These are phyloP conservation scores for Danaus chrysippus DNA, from an alignment of 2,888 invertebrate species.

Conservation along the genomic window DNA sequence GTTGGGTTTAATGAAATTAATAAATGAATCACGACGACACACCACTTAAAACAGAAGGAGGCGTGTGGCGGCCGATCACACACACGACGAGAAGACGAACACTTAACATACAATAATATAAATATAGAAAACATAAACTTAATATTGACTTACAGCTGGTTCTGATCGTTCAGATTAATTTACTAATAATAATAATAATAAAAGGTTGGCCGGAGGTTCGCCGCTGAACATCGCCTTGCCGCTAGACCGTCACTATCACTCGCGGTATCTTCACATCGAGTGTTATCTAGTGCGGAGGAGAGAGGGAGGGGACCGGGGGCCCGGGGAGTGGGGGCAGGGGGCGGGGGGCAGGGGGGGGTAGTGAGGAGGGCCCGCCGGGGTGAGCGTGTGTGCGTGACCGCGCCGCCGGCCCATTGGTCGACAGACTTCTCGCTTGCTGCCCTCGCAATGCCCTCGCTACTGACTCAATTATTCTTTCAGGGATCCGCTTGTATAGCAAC, in stretches of 20 bases:
- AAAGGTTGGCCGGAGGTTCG: slow-evolving; percentile 14
- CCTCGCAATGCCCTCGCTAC: slow-evolving; percentile 18
- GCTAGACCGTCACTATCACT: slow-evolving; percentile 39
- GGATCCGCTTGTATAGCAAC: slow-evolving; percentile 13
- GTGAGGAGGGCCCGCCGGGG: slow-evolving; percentile 17
- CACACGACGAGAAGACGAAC: too few species aligned
- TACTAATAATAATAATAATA: neutral
- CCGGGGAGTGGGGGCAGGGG: slow-evolving; percentile 31
- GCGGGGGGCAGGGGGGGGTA: slow-evolving; percentile 26
- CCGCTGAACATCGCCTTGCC: slow-evolving; percentile 31
- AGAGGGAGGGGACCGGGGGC: slow-evolving; percentile 24
- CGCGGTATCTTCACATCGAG: slow-evolving; percentile 37
- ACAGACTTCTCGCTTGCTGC: slow-evolving; percentile 34
- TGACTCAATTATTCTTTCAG: slow-evolving; percentile 19
- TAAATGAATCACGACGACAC: too few species aligned
- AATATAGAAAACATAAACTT: too few species aligned
- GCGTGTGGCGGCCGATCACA: too few species aligned
- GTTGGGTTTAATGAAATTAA: too few species aligned
- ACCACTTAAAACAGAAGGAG: too few species aligned
- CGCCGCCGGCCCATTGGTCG: slow-evolving; percentile 34
- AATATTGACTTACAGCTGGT: too few species aligned
- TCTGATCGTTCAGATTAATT: neutral
- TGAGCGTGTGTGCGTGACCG: slow-evolving; percentile 30
- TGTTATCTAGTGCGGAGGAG: slow-evolving; percentile 32
- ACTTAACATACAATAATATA: too few species aligned